Evolutionary conservation across 2,888 invertebrate genomes (phyloP).

Genomic region (Hirtodrosophila histrioides): DNA sequence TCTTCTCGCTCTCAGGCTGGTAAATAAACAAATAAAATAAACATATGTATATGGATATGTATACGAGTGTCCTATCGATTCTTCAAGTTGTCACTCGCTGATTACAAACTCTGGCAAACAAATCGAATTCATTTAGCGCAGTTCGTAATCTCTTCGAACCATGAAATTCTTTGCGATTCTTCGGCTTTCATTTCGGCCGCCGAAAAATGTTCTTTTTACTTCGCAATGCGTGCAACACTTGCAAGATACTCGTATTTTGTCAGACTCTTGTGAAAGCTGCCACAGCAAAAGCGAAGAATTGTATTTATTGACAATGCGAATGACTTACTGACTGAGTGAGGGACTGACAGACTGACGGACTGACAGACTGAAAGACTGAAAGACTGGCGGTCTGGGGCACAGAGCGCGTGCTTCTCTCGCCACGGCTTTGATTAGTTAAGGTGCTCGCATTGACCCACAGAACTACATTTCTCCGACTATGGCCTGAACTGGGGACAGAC

Average conservation of each 20-base stretch:
- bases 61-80: conserved; percentile 23
- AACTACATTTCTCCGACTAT: conserved; percentile 64
- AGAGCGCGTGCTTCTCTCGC: conserved; percentile 33
- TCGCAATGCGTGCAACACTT: conserved; percentile 46
- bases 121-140: conserved; percentile 62
- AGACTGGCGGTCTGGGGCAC: not conserved
- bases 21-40: conserved; percentile 36
- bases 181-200: conserved; percentile 43
- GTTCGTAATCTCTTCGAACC: conserved; percentile 34
- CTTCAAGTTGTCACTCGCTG: conserved; percentile 53
- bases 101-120: conserved; percentile 37
- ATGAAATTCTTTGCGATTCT: conserved; percentile 41
- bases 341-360: conserved; percentile 10
- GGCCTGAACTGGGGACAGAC: conserved; percentile 31
- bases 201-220: conserved; percentile 36
- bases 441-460: conserved; percentile 76
- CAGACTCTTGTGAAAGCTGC: conserved; percentile 60
- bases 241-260: conserved; percentile 28
- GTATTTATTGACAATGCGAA: conserved; percentile 54
- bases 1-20: conserved; percentile 37
- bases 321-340: conserved; percentile 18
- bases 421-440: conserved; percentile 67
- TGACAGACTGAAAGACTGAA: no score
- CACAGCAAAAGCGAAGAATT: conserved; percentile 54
- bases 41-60: conserved; percentile 10